phyloP scores from a whole-genome alignment of 1,140 invertebrate species.

The Andricus grossulariae region DNA sequence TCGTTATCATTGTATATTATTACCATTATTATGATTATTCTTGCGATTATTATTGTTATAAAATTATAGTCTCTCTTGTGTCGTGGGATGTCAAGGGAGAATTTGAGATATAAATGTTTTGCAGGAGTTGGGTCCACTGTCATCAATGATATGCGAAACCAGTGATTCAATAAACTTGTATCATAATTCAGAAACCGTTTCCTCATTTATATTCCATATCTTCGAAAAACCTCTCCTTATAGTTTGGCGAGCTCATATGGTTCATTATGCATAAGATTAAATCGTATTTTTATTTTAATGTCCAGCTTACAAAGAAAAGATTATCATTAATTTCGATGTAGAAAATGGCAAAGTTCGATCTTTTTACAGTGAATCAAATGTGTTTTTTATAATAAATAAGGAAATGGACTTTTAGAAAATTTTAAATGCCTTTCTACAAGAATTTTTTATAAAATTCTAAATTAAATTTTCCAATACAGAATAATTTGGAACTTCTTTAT shows the following conservation, averaged over 20 bases:
- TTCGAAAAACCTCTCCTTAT: constrained; percentile 38
- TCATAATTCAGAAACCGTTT: constrained; percentile 56
- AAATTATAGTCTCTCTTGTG: constrained; percentile 39
- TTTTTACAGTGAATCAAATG: no score
- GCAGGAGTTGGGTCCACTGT: constrained; percentile 49
- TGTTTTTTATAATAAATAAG: no score
- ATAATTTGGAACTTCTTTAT: no score
- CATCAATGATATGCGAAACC: constrained; percentile 61
- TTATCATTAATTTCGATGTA: no score
- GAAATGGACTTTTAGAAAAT: no score
- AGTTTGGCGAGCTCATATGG: constrained; percentile 37
- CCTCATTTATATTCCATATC: constrained; percentile 39
- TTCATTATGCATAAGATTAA: constrained; percentile 30
- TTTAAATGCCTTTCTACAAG: no score
- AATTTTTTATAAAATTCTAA: no score
- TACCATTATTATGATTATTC: constrained; percentile 42
- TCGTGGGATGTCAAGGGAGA: constrained; percentile 18
- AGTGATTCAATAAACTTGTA: constrained; percentile 69
- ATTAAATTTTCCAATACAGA: no score
- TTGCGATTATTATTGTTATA: constrained; percentile 48
- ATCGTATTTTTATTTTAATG: no score
- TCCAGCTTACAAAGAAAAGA: no score
- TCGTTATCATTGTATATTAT: constrained; percentile 63
- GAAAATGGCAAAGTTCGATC: no score
- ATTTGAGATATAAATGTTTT: constrained; percentile 38